A percentile compares a stretch with the other conserved stretches of the same genome.
phyloP scores from a whole-genome alignment of 2,113 vertebrate species.

The Passer domesticus region DNA sequence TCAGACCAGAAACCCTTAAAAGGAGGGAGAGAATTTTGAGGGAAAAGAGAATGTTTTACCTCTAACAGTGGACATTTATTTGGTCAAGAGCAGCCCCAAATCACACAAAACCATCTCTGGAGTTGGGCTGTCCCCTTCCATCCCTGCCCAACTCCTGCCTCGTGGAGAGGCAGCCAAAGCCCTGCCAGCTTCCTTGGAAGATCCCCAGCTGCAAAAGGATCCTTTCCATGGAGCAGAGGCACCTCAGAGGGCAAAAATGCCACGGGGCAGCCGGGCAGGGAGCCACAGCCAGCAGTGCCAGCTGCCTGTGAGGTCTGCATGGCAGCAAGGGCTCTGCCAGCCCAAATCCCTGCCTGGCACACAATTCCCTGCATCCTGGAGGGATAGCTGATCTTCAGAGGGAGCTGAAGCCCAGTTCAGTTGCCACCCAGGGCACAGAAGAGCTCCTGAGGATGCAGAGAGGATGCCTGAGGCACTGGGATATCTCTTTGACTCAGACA shows the following conservation, averaged over 20 bases:
- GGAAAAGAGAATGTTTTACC: background rate
- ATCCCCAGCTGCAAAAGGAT: background rate
- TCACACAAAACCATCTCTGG: background rate
- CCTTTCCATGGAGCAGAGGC: background rate
- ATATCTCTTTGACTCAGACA: background rate
- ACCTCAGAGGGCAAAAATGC: background rate
- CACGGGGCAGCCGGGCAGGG: background rate
- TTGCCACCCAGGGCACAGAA: background rate
- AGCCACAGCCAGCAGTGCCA: background rate
- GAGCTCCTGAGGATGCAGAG: background rate
- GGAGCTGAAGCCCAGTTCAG: background rate
- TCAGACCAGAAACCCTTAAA: background rate
- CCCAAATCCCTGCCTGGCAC: background rate
- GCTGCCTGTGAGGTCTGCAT: slow-evolving; percentile 3
- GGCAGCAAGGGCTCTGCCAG: slow-evolving; percentile 16
- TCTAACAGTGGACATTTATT: background rate
- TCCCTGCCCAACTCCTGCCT: background rate
- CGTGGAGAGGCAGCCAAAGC: background rate
- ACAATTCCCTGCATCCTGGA: background rate
- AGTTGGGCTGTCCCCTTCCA: background rate
- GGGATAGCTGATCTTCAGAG: background rate
- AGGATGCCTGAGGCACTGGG: background rate
- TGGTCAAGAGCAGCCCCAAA: too few species aligned
- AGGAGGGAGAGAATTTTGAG: background rate
- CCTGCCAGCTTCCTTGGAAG: background rate